Evolutionary conservation across 2,888 invertebrate species (phyloP), one percentile per base, ranked within the genome.

Genomic region (Eristalis arbustorum): DNA sequence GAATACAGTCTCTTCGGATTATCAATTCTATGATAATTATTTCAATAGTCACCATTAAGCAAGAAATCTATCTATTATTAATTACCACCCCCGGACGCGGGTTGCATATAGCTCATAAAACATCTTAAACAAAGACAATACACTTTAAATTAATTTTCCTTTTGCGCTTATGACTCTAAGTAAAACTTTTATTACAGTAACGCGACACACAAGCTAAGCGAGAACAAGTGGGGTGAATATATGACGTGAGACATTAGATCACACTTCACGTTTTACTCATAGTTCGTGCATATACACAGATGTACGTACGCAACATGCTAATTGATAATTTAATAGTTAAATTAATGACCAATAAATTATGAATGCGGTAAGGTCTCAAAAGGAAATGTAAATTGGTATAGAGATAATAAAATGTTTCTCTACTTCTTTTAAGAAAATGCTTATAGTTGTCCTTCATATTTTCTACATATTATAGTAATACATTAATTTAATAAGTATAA

Each of bases 231-330:
- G 31, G 40, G 18, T 40, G 42, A 49, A 62, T 37, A 56, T 25
- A 62, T 77, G 77, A 77, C 69, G 63, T 63, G 68, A 63, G 37
- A 34, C 69, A 77, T 77, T 77, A 77, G 69, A 77, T 69, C 77
- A 63, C 69, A 77, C 49, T 62, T 59, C 40, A 18, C 73, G 4
- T 31, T 42, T 14, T 13, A 56, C 6, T 28, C 28, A 49, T 34
- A 37, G 10, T 22, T 28, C 11, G 3, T 37, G 22, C 28, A 14
- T 34, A 63, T 63, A 22, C 42, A 66, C 13, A n/a, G n/a, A 18
- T 22, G 49, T 63, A 57, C 25, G 23, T 67, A 13, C 37, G 42
- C 62, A 69, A 63, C 71, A 72, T 71, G 63, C 71, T 72, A 78
- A 66, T 71, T 40, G 22, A 11, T 59, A 59, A 59, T 59, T 78